These are phyloP conservation scores for Riptortus pedestris DNA, from an alignment of 1,140 invertebrate species.

Conservation along the genomic window DNA sequence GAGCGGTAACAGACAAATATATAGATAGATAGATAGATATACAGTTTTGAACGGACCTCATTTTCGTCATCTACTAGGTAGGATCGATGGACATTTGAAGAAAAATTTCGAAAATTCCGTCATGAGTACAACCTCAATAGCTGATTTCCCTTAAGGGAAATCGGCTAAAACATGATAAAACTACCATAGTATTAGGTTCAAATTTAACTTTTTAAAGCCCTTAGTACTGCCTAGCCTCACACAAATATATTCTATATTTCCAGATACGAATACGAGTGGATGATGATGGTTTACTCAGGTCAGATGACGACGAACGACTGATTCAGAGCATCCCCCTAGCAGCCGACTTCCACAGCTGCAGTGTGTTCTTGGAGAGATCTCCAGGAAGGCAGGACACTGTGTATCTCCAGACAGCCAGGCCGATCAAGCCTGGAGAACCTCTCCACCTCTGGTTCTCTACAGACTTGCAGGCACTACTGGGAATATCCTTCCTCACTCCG, in stretches of 20 bases:
- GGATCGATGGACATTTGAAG: background rate
- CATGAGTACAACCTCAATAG: background rate
- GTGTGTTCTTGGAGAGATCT: conserved; percentile 43
- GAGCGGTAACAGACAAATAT: too few relatives aligned
- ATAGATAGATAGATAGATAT: too few relatives aligned
- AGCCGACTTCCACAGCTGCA: conserved; percentile 56
- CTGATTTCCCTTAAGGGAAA: background rate
- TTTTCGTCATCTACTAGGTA: too few relatives aligned
- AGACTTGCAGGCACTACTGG: conserved; percentile 54
- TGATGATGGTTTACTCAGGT: background rate
- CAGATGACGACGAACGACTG: conserved; percentile 43
- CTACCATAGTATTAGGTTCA: too few relatives aligned
- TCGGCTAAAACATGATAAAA: too few relatives aligned
- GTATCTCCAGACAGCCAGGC: conserved; percentile 40
- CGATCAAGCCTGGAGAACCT: conserved; percentile 47
- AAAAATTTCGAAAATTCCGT: too few relatives aligned
- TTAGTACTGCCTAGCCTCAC: too few relatives aligned
- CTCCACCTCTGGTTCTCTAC: conserved; percentile 73
- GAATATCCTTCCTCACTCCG: conserved; percentile 68
- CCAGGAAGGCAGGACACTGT: conserved; percentile 32
- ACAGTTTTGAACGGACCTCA: too few relatives aligned
- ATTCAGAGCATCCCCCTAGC: conserved; percentile 39
- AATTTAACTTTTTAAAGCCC: too few relatives aligned
- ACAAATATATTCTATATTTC: background rate
- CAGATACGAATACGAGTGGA: background rate